These are phyloP conservation scores for Drosophila bocqueti DNA, from an alignment of 1,140 invertebrate species.

Conservation along the genomic window DNA sequence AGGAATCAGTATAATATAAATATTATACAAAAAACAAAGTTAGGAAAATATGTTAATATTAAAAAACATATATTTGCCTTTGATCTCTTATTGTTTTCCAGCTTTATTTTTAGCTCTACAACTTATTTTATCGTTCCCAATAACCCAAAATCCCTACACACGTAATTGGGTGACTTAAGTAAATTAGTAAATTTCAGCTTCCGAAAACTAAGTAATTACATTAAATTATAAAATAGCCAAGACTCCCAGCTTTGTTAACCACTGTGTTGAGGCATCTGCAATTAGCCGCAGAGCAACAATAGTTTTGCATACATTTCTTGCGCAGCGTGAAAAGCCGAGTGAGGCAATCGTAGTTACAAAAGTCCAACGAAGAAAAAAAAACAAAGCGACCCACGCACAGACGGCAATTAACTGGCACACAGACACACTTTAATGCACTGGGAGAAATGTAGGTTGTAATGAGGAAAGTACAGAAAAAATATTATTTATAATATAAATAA, in stretches of 20 bases:
- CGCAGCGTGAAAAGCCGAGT: conserved; percentile 47
- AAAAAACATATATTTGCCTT: background rate
- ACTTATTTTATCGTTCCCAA: background rate
- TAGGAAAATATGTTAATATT: background rate
- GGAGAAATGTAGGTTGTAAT: background rate
- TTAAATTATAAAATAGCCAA: conserved; percentile 15
- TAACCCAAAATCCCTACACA: background rate
- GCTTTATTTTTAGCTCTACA: no score
- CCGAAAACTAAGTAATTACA: conserved; percentile 9
- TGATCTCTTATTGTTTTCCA: background rate
- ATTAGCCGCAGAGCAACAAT: conserved; percentile 57
- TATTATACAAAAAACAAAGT: no score
- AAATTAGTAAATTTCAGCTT: background rate
- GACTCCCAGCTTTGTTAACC: conserved; percentile 25
- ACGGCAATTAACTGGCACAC: conserved; percentile 61
- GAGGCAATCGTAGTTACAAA: conserved; percentile 66
- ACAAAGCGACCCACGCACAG: conserved; percentile 60
- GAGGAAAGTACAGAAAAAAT: background rate
- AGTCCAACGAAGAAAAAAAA: conserved; percentile 31
- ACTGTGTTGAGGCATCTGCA: conserved; percentile 33
- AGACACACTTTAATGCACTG: conserved; percentile 23
- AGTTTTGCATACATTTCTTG: conserved; percentile 55
- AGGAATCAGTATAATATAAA: no score
- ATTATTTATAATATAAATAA: no score
- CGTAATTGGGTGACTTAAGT: background rate